Base-by-base conservation (phyloP, 2,888 invertebrate genomes). In the Cosmia pyralina region DNA sequence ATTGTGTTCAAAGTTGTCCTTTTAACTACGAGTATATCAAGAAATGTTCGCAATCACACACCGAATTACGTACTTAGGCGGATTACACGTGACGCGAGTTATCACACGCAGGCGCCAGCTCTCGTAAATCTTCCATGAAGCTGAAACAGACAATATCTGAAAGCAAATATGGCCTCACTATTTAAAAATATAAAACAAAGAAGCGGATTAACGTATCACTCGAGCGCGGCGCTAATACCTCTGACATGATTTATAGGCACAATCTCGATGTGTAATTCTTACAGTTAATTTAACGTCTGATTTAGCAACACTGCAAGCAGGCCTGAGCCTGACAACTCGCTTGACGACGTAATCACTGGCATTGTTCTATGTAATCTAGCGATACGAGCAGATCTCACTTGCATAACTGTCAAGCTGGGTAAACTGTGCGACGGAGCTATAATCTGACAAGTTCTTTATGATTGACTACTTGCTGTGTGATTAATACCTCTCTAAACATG, bases 161-260 rank as follows among this genome's bases (percentile, higher is more conserved):
- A 93, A 95, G 86, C 94, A 96, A 96, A 96, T 95, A 96, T 95
- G 94, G 93, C 93, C 93, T 93, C 93, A 95, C 95, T 94, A 95
- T 96, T 95, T 95, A 95, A 95, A 95, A 95, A 95, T 94, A 95
- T 91, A 94, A 95, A 95, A 95, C 94, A 95, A 94, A 95, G 95
- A 95, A 88, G 90, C 92, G 92, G 96, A 96, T 96, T 96, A 95
- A 95, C 90, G 95, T 94, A 95, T 96, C 96, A 95, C 93, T 92
- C 90, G 88, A 80, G 90, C 90, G 83, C 88, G 88, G 88, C 88
- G 91, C 87, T 95, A 94, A 95, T 93, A 90, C 94, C 91, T 87
- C 87, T 94, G 95, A 95, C 96, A 93, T 95, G 94, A 95, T 94
- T 95, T 95, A 93, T 93, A 92, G 89, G 86, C 87, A 90, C 94